phyloP scores from a whole-genome alignment of 1,140 invertebrate species.

The Heterodera schachtii region DNA sequence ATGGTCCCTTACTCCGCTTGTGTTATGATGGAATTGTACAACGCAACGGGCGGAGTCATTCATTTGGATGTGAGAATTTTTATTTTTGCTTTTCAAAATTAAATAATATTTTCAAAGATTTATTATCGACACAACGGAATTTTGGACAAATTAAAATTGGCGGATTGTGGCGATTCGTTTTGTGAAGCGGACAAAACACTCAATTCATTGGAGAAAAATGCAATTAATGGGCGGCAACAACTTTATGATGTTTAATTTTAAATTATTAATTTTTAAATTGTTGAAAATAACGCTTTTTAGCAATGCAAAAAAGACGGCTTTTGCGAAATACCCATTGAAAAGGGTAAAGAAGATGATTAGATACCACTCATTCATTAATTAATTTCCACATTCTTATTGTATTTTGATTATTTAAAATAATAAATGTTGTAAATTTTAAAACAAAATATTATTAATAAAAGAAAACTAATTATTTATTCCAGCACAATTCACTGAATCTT shows the following conservation, averaged over 20 bases:
- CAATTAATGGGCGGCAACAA: background rate
- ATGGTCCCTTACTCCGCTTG: constrained; percentile 17
- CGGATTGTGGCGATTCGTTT: background rate
- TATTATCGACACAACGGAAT: background rate
- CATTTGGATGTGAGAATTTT: constrained; percentile 1
- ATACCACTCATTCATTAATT: too few relatives aligned
- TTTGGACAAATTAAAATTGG: background rate
- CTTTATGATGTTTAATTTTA: background rate
- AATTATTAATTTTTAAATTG: background rate
- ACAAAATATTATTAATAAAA: too few relatives aligned
- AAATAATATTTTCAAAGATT: background rate
- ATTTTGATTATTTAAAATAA: too few relatives aligned
- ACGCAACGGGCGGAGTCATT: background rate
- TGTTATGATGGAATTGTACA: constrained; percentile 23
- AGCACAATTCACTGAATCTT: too few relatives aligned
- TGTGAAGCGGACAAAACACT: background rate
- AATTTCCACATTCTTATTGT: too few relatives aligned
- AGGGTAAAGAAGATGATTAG: background rate
- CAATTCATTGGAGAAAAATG: background rate
- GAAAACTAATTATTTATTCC: too few relatives aligned
- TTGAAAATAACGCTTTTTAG: background rate
- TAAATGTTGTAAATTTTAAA: too few relatives aligned
- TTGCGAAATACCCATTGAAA: background rate
- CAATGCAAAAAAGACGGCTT: background rate
- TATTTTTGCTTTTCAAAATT: background rate